Percentiles rank a stretch among this genome's conserved stretches.
Conservation (phyloP, 2,888 invertebrate genomes). For the Acholoe squamosa region DNA sequence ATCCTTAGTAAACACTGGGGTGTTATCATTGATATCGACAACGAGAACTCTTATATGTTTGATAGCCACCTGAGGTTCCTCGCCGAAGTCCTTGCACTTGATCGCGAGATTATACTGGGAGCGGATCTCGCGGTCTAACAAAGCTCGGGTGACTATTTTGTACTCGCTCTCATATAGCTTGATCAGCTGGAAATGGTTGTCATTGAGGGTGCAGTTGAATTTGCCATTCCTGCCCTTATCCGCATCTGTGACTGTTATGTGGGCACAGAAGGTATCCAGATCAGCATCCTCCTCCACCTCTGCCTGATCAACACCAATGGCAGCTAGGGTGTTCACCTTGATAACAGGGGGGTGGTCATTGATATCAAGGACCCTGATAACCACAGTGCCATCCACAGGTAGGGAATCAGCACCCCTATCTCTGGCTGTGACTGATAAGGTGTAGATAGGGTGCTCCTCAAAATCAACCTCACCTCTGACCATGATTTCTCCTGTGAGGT, state of each 20-base stretch:
- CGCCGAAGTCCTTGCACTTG: conserved; percentile 68
- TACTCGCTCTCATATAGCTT: conserved; percentile 64
- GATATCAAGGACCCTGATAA: conserved; percentile 68
- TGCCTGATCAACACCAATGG: conserved; percentile 51
- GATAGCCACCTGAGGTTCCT: conserved; percentile 56
- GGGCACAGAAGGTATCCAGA: conserved; percentile 60
- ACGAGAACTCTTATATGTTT: conserved; percentile 66
- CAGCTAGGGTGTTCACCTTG: conserved; percentile 69
- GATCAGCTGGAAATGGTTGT: conserved; percentile 65
- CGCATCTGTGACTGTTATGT: conserved; percentile 65
- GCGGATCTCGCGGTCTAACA: conserved; percentile 68
- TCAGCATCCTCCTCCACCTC: conserved; percentile 66
- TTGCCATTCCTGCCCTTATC: conserved; percentile 68
- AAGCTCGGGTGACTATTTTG: conserved; percentile 66
- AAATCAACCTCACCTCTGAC: conserved; percentile 68
- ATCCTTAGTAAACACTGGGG: conserved; percentile 65
- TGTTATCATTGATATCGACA: conserved; percentile 68
- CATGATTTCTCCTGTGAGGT: conserved; percentile 68
- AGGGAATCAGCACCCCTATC: conserved; percentile 69
- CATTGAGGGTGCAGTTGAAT: conserved; percentile 68
- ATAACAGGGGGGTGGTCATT: conserved; percentile 70
- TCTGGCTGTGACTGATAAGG: conserved; percentile 67
- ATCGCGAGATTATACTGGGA: conserved; percentile 66
- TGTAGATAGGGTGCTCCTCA: conserved; percentile 66
- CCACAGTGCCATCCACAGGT: conserved; percentile 68